Percentiles rank a stretch among this genome's conserved stretches.
phyloP scores from a whole-genome alignment of 2,797 vertebrate species.

The Natrix natrix region DNA sequence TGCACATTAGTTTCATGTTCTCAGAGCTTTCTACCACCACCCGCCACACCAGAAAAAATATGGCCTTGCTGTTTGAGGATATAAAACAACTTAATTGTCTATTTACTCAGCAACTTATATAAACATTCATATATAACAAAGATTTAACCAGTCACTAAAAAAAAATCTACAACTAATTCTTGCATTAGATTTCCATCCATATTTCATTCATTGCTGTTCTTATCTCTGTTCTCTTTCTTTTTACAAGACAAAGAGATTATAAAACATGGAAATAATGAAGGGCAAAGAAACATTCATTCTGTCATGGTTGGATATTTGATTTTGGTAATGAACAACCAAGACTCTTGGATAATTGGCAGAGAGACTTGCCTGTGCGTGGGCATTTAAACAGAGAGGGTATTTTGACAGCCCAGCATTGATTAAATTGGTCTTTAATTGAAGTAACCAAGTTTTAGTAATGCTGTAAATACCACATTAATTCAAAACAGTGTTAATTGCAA shows the following conservation, averaged over 20 bases:
- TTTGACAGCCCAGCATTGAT: conserved; percentile 41
- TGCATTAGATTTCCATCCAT: conserved; percentile 2
- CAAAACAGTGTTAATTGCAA: conserved; percentile 49
- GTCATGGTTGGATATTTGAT: conserved; percentile 16
- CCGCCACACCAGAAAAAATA: not conserved
- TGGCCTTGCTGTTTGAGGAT: not conserved
- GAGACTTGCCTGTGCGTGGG: conserved; percentile 30
- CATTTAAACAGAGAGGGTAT: conserved; percentile 26
- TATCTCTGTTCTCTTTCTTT: not conserved
- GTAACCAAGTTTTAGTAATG: conserved; percentile 54
- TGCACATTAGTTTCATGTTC: not conserved
- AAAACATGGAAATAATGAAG: conserved; percentile 13
- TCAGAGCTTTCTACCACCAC: not conserved
- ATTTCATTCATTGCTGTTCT: conserved; percentile 6
- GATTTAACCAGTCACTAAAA: accelerated
- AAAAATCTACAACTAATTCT: not conserved
- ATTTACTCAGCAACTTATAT: not conserved
- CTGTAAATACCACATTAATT: conserved; percentile 57
- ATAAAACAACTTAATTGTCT: not conserved
- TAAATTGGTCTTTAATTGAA: conserved; percentile 60
- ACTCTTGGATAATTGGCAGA: not conserved
- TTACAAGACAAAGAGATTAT: not conserved
- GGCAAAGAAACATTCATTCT: conserved; percentile 24
- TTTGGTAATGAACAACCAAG: conserved; percentile 35
- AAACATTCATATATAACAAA: not conserved